Percentiles rank a stretch among this genome's conserved stretches.
phyloP scores from a whole-genome alignment of 1,140 invertebrate genomes.

The Zaprionus taronus region DNA sequence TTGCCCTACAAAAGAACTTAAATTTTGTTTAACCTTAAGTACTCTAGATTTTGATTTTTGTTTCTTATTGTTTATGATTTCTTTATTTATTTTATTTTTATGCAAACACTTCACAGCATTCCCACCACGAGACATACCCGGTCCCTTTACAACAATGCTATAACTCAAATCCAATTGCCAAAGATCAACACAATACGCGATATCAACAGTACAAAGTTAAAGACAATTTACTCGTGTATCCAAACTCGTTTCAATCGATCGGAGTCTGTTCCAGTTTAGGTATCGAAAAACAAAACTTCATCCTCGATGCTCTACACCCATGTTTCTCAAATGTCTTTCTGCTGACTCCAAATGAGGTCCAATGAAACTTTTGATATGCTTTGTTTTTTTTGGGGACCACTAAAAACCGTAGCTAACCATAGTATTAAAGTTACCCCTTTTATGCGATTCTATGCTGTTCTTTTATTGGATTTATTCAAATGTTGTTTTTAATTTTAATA shows the following conservation, averaged over 20 bases:
- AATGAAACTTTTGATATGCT: constrained; percentile 16
- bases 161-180: constrained; percentile 65
- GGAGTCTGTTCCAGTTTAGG: constrained; percentile 35
- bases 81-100: constrained; percentile 59
- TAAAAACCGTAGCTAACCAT: constrained; percentile 17
- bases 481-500: constrained; percentile 3
- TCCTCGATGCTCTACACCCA: constrained; percentile 22
- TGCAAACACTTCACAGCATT: constrained; percentile 80
- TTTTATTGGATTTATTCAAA: background rate
- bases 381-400: constrained; percentile 14
- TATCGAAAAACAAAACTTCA: constrained; percentile 11
- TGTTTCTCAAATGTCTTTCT: constrained; percentile 2
- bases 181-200: constrained; percentile 64
- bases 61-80: constrained; percentile 43
- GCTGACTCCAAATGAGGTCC: constrained; percentile 28
- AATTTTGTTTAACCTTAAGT: constrained; percentile 3
- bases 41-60: constrained; percentile 29
- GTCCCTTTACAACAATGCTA: constrained; percentile 82
- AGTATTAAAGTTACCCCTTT: constrained; percentile 20
- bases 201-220: constrained; percentile 70
- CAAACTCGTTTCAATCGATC: constrained; percentile 30
- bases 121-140: constrained; percentile 80
- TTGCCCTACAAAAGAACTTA: background rate
- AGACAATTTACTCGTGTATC: constrained; percentile 53
- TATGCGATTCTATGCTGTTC: background rate